Evolutionary conservation across 2,113 vertebrate genomes (phyloP).

Genomic region (Poecilia latipinna): DNA sequence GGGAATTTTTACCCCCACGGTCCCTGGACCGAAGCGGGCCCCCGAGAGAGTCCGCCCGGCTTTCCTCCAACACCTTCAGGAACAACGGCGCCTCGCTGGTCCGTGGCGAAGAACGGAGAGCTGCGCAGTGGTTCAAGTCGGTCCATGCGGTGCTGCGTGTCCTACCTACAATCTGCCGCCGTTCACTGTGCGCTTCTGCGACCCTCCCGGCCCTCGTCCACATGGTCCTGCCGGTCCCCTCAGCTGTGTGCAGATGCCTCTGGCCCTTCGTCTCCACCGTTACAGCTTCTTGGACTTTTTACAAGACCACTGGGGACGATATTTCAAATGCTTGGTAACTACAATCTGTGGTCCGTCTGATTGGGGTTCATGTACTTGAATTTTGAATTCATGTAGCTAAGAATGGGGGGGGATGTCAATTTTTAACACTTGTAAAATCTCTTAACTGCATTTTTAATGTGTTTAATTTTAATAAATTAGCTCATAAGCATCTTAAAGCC

Average conservation of each 20-base stretch:
- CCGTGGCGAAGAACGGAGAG: neutral
- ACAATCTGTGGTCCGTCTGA: constrained; percentile 9
- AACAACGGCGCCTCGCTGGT: constrained; percentile 2
- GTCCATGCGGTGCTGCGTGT: neutral
- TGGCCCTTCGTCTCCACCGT: constrained; percentile 6
- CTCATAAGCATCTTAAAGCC: no score
- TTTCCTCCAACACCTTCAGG: neutral
- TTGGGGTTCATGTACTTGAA: neutral
- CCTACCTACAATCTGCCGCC: neutral
- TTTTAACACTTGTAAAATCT: constrained; percentile 11
- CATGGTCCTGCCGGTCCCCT: neutral
- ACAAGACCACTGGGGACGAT: neutral
- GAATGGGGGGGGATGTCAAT: neutral
- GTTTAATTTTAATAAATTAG: constrained; percentile 15
- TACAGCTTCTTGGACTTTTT: neutral
- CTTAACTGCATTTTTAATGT: neutral
- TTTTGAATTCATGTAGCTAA: neutral
- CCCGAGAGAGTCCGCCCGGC: constrained; percentile 24
- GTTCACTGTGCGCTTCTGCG: constrained; percentile 5
- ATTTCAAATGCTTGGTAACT: neutral
- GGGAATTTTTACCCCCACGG: constrained; percentile 6
- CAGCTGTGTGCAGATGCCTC: neutral
- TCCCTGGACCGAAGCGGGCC: neutral
- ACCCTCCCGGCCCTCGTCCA: constrained; percentile 12
- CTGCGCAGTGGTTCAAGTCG: neutral